Evolutionary conservation across 2,888 invertebrate genomes (phyloP), one percentile per base, ranked within the genome.

Genomic region (Melitaea athalia): DNA sequence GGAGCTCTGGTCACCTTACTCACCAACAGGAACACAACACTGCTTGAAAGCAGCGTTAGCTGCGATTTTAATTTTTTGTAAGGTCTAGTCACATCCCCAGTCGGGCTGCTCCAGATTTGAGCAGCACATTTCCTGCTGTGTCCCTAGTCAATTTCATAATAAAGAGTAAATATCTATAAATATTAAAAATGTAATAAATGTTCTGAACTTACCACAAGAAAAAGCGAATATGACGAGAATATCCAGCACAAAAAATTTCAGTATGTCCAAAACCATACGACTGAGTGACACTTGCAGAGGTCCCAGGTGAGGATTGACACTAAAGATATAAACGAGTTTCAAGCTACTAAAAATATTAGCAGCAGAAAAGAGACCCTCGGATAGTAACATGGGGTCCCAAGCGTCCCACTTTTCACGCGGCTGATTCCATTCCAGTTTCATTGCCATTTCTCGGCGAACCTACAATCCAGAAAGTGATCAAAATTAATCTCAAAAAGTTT

Each of bases 311-410:
- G 99, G 98, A 93, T 98, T 99, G 68, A 99, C 98, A 77, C 98
- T 99, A 93, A 99, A 99, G 89, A 99, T 98, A 94, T 99, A 98
- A 79, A 99, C 98, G 85, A 99, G 94, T 91, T 99, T 99, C 78
- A 99, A 94, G 75, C 97, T 98, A 90, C 97, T 98, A 94, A 87
- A 95, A 89, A 99, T 99, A 92, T 99, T 99, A 75, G 99, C 99
- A 17, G 99, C 98, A 15, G 99, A 99, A 92, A 99, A 99, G 64
- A 99, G 94, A 45, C 98, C 98, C 89, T 98, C 98, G 38, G 98
- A 97, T n/a, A 94, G 86, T 77, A 99, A 94, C 96, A 99, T 99
- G 17, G 99, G 99, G 89, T 99, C 99, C 97, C 98, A 99, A 7
- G 99, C 97, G 89, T 99, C 98, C 99, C 99, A 99, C 77, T 98